Evolutionary conservation across 2,797 vertebrate species (phyloP).

Genomic region (Astyanax mexicanus): DNA sequence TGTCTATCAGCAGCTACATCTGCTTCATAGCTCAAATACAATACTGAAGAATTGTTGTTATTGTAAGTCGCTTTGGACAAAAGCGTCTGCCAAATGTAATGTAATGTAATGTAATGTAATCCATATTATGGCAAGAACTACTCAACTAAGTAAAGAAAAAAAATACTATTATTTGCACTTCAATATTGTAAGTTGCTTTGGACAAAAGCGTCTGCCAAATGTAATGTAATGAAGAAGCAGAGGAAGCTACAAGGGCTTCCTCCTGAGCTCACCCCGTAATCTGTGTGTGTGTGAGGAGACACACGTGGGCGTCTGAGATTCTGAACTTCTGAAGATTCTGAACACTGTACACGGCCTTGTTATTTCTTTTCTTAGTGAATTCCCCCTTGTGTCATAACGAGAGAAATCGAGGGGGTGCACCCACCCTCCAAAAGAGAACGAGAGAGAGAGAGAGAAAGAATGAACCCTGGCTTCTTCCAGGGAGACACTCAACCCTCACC

Average conservation of each 20-base stretch:
- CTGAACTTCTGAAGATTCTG: conserved; percentile 14
- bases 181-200: no score
- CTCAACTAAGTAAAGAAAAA: no score
- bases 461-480: conserved; percentile 28
- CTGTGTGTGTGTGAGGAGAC: neutral
- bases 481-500: conserved; percentile 17
- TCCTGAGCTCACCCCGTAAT: neutral
- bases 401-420: conserved; percentile 52
- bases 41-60: no score
- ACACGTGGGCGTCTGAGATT: conserved; percentile 31
- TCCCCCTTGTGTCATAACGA: conserved; percentile 59
- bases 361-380: conserved; percentile 40
- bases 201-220: no score
- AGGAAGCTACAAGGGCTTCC: neutral
- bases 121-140: no score
- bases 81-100: no score
- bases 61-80: no score
- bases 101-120: no score
- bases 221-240: no score
- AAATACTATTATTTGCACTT: no score
- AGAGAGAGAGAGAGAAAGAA: conserved; percentile 24
- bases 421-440: conserved; percentile 37
- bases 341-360: conserved; percentile 21
- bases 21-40: no score
- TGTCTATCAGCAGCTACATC: no score